phyloP scores from a whole-genome alignment of 1,140 invertebrate species.

The Pseudoatta argentina region DNA sequence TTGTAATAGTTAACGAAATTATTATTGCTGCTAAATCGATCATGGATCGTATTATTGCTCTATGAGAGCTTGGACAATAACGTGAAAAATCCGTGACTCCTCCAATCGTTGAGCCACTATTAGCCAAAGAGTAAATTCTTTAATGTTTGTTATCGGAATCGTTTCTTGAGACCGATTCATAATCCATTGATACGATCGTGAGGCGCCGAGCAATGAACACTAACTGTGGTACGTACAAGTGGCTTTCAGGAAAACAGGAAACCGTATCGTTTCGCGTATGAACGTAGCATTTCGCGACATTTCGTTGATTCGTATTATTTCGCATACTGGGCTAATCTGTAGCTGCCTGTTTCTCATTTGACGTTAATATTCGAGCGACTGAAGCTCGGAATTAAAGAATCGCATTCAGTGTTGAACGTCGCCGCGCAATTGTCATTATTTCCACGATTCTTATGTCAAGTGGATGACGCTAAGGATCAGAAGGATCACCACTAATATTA shows the following conservation, averaged over 20 bases:
- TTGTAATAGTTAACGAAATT: slow-evolving; percentile 18
- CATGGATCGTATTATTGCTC: slow-evolving; percentile 68
- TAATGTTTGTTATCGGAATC: slow-evolving; percentile 20
- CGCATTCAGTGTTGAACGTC: slow-evolving; percentile 3
- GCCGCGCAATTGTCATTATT: background rate
- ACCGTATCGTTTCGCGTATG: slow-evolving; percentile 42
- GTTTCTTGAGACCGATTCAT: slow-evolving; percentile 23
- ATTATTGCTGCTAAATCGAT: slow-evolving; percentile 63
- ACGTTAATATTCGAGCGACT: background rate
- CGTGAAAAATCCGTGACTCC: slow-evolving; percentile 25
- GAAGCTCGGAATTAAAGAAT: background rate
- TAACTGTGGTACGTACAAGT: slow-evolving; percentile 64
- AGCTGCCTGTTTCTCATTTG: slow-evolving; percentile 10
- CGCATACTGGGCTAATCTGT: background rate
- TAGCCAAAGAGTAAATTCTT: slow-evolving; percentile 1
- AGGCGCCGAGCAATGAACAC: slow-evolving; percentile 70
- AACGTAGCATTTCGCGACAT: slow-evolving; percentile 40
- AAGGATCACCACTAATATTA: background rate
- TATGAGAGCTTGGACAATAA: slow-evolving; percentile 20
- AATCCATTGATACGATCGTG: slow-evolving; percentile 35
- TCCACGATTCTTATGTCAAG: background rate
- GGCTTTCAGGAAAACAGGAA: slow-evolving; percentile 28
- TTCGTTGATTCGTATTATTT: background rate
- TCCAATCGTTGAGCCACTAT: background rate
- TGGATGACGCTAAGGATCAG: background rate